These are phyloP conservation scores for Phymorhynchus buccinoides DNA, from an alignment of 1,140 invertebrate genomes.

Conservation along the genomic window DNA sequence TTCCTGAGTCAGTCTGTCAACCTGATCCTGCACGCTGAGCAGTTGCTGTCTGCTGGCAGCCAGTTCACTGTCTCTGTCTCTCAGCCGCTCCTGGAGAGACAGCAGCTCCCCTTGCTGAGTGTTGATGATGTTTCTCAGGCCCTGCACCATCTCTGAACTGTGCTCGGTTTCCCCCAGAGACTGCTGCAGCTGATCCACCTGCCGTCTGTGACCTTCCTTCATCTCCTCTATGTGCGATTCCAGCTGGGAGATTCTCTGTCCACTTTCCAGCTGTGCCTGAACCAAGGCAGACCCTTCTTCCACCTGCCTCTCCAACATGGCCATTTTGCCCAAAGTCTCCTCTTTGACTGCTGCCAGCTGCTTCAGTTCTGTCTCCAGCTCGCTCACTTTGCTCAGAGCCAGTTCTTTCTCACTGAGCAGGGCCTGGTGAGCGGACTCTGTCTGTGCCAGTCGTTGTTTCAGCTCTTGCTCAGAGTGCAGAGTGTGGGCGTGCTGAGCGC, in stretches of 20 bases:
- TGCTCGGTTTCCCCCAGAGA: background rate
- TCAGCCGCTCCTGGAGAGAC: conserved; percentile 19
- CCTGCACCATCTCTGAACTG: background rate
- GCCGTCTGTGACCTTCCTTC: conserved; percentile 15
- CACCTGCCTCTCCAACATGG: conserved; percentile 28
- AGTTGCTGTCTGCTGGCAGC: conserved; percentile 26
- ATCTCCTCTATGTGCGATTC: conserved; percentile 19
- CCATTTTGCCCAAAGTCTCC: conserved; percentile 9
- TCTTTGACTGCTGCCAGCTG: conserved; percentile 19
- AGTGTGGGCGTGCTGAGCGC: conserved; percentile 2
- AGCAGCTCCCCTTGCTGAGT: conserved; percentile 24
- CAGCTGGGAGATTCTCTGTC: conserved; percentile 14
- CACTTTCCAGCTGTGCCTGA: conserved; percentile 4
- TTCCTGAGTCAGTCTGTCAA: conserved; percentile 21
- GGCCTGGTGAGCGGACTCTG: background rate
- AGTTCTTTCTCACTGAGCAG: conserved; percentile 21
- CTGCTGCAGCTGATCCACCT: conserved; percentile 2
- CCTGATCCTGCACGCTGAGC: conserved; percentile 7
- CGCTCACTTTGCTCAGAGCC: background rate
- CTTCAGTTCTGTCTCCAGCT: conserved; percentile 20
- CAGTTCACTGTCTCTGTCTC: conserved; percentile 4
- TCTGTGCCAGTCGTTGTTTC: conserved; percentile 5
- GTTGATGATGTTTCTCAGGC: conserved; percentile 32
- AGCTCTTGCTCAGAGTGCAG: conserved; percentile 4
- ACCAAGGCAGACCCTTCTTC: conserved; percentile 23